Evolutionary conservation across 2,797 vertebrate genomes (phyloP).

Genomic region (Neosilurus mollespiculum): DNA sequence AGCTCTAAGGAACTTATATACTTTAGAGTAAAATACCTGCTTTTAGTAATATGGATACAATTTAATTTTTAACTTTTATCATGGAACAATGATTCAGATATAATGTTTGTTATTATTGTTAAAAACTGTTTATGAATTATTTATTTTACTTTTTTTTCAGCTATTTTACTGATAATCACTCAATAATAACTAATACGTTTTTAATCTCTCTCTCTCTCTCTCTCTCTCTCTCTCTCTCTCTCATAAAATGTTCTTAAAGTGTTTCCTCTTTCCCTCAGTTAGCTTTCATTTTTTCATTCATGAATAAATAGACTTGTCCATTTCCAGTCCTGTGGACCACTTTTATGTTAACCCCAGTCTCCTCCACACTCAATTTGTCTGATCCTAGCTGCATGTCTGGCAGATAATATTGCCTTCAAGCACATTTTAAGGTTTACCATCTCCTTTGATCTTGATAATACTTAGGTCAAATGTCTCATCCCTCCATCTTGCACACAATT

Average conservation of each 20-base stretch:
- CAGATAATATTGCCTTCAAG: conserved; percentile 41
- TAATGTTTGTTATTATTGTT: neutral
- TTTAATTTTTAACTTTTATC: neutral
- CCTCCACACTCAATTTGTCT: neutral
- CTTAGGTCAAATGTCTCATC: conserved; percentile 60
- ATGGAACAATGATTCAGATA: neutral
- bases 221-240: neutral
- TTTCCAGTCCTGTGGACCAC: conserved; percentile 15
- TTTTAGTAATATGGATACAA: neutral
- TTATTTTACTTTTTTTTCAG: neutral
- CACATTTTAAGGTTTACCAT: conserved; percentile 41
- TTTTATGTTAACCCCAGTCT: conserved; percentile 35
- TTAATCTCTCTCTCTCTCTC: neutral
- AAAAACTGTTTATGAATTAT: neutral
- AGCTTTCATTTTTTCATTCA: neutral
- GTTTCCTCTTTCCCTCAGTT: neutral
- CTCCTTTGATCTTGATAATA: conserved; percentile 58
- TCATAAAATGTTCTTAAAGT: neutral
- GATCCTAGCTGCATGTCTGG: conserved; percentile 2
- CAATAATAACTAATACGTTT: neutral
- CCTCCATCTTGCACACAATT: conserved; percentile 51
- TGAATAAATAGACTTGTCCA: conserved; percentile 10
- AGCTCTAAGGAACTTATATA: neutral
- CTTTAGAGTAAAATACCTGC: neutral
- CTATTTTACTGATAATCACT: neutral